Evolutionary conservation across 2,113 vertebrate genomes (phyloP).

Genomic region (Sus scrofa): T2T-Sscrofa CM000826.6:123625001-123625500

Average conservation of each 20-base stretch:
- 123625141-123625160: not conserved
- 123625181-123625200: conserved; percentile 42
- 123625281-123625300: not conserved
- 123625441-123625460: not conserved
- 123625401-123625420: not conserved
- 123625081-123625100: too few relatives aligned
- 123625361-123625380: not conserved
- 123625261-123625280: not conserved
- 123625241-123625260: conserved; percentile 16
- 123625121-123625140: not conserved
- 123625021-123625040: too few relatives aligned
- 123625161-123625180: not conserved
- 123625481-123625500: conserved; percentile 12
- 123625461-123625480: not conserved
- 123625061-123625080: too few relatives aligned
- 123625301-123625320: not conserved
- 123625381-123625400: not conserved
- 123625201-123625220: conserved; percentile 28
- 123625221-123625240: not conserved
- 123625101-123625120: too few relatives aligned
- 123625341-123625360: conserved; percentile 45
- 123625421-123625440: conserved; percentile 19
- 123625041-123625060: too few relatives aligned
- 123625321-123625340: not conserved
- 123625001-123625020: too few relatives aligned